phyloP scores from a whole-genome alignment of 2,797 vertebrate species.

The Eulemur albifrons region DNA sequence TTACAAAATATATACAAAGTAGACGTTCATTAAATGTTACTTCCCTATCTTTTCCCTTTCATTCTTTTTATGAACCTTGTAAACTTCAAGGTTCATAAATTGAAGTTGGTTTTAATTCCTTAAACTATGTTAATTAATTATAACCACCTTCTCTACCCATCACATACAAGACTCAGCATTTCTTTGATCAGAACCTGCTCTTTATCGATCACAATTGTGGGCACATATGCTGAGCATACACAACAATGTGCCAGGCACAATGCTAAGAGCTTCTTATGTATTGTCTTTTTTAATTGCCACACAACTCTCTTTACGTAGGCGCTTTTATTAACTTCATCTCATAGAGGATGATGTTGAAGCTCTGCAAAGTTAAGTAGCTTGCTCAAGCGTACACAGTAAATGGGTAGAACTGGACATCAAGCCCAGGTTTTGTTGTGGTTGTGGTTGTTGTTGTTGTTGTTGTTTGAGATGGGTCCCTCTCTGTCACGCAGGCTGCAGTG shows the following conservation, averaged over 20 bases:
- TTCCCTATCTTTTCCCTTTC: background rate
- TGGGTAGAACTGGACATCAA: background rate
- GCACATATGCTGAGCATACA: background rate
- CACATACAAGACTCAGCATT: background rate
- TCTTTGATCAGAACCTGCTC: background rate
- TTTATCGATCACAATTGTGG: background rate
- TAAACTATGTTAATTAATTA: constrained; percentile 13
- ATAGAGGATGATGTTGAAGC: background rate
- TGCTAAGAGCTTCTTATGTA: background rate
- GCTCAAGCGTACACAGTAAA: background rate
- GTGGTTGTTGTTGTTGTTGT: no score
- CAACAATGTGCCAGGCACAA: background rate
- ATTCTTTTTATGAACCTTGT: background rate
- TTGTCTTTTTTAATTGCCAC: background rate
- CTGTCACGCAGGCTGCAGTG: background rate
- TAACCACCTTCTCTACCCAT: background rate
- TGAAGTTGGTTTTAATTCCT: background rate
- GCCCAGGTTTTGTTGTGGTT: background rate
- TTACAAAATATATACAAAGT: background rate
- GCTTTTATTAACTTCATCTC: background rate
- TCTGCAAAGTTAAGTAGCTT: background rate
- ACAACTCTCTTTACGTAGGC: background rate
- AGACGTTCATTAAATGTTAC: background rate
- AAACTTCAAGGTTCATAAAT: background rate
- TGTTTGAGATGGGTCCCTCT: background rate